Evolutionary conservation across 2,797 vertebrate species (phyloP), one percentile per base, ranked within the genome.

Genomic region (Melanotaenia boesemani): DNA sequence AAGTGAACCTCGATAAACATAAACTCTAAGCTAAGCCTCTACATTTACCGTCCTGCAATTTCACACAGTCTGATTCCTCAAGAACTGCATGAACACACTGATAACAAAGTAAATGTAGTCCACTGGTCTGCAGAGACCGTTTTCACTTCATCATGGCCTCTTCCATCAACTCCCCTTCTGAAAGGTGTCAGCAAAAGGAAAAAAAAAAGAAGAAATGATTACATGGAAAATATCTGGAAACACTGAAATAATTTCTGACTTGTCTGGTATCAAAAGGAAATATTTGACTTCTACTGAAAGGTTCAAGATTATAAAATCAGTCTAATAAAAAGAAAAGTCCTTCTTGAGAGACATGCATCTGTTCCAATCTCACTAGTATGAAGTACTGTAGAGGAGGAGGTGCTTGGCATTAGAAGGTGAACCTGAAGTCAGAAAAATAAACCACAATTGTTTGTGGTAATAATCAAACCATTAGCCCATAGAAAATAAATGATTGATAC

Each of bases 21-120:
- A 71, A 70, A 63, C 66, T 74, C 81, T 30, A 32, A 75, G 76
- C 77, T 59, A 70, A 79, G 83, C 70, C 58, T 85, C 86, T 74
- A 54, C 79, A 82, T 88, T 89, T 82, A 88, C 81, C 85, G 68
- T 89, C 81, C 75, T 84, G 89, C 91, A 92, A 93, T 93, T 93
- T 93, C 92, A 93, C 90, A 92, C 78, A 57, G 79, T 88, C 82
- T 92, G 92, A 90, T 76, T 91, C 82, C 73, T 70, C 74, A 55
- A 83, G 85, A 83, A 79, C 30, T 86, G 91, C 91, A 89, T 89
- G 88, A 85, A 85, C 84, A 89, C 82, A 72, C 88, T 61, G 92
- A 93, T 92, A 92, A 91, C 74, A 52, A 28, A 85, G 86, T 70
- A 80, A 84, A 74, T 74, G 72, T 76, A 76, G 80, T 80, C 80